These are phyloP conservation scores for Eutolmus rufibarbis DNA, from an alignment of 2,888 invertebrate genomes.

Conservation along the genomic window DNA sequence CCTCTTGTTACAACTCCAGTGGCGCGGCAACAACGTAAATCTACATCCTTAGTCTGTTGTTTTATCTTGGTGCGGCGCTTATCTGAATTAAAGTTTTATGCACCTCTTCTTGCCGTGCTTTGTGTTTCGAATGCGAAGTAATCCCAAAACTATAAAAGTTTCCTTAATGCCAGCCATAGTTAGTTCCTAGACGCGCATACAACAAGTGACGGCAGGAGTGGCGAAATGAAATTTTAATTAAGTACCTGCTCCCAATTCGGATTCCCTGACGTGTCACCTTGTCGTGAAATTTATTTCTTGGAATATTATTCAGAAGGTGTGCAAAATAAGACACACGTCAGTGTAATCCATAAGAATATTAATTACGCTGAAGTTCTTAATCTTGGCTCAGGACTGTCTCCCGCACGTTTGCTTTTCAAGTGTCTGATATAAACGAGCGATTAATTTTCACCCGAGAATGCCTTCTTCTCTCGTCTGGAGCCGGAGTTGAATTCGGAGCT, in stretches of 20 bases:
- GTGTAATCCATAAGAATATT: slow-evolving; percentile 40
- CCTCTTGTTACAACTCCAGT: not conserved
- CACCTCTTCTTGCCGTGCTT: not conserved
- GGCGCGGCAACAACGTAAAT: not conserved
- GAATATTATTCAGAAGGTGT: slow-evolving; percentile 41
- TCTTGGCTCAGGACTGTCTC: slow-evolving; percentile 38
- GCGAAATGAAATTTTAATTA: slow-evolving; percentile 38
- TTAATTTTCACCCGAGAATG: slow-evolving; percentile 39
- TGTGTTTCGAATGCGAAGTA: not conserved
- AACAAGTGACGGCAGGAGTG: slow-evolving; percentile 1
- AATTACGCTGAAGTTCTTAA: slow-evolving; percentile 39
- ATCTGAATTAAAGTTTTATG: slow-evolving; percentile 5
- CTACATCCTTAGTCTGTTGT: not conserved
- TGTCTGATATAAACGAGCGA: slow-evolving; percentile 41
- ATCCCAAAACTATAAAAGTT: slow-evolving; percentile 13
- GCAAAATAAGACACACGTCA: slow-evolving; percentile 41
- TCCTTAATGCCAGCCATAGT: not conserved
- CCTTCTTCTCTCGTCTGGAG: slow-evolving; percentile 1
- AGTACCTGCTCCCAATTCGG: slow-evolving; percentile 21
- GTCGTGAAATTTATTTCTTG: slow-evolving; percentile 31
- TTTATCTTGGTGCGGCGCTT: not conserved
- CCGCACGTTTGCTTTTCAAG: slow-evolving; percentile 35
- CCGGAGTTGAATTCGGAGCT: not conserved
- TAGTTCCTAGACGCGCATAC: not conserved
- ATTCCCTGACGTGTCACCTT: slow-evolving; percentile 25